Base-by-base conservation (phyloP, 2,113 vertebrate species). In the Perca fluviatilis region DNA sequence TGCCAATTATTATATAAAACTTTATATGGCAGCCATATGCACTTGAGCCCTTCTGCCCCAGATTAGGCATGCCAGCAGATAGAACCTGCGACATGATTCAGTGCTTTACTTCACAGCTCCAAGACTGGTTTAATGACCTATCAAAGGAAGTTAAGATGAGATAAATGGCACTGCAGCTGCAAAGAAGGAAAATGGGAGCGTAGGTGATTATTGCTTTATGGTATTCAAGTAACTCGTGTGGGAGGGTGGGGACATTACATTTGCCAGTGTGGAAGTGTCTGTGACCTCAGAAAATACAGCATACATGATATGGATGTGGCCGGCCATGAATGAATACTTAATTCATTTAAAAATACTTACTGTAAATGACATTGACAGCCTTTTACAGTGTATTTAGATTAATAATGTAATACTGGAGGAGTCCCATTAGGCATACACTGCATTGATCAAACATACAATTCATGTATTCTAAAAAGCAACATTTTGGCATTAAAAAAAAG, bases 71-170 rank as follows among this genome's bases (percentile, higher is more conserved):
- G 84, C 83, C 89, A 88, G 90, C 90, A 91, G 91, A 94, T 94
- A 93, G 92, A 93, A 90, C 73, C 86, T 83, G 83, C 19, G 70
- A 91, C 88, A 89, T 94, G 91, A 94, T 92, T 92, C 93, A 93
- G 68, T 94, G 89, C 84, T 91, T 92, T 84, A 89, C 91, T 91
- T 84, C 84, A 73, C 89, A 84, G 91, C 86, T 93, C 91, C 88
- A 92, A 91, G 91, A 88, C 90, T 60, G 33, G 68, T 93, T 93
- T 92, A 94, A 94, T 92, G 92, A 93, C 90, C 92, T 93, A 93
- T 93, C 91, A 81, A 67, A 69, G 85, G 81, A 94, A 79, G 88
- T 90, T 89, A 86, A 83, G 90, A 82, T 79, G 86, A 93, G 88
- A 93, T 86, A 91, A 93, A 94, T 93, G 84, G 89, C 75, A 84